Conservation (phyloP, 2,888 invertebrate species). For the Physocephala rufipes region DNA sequence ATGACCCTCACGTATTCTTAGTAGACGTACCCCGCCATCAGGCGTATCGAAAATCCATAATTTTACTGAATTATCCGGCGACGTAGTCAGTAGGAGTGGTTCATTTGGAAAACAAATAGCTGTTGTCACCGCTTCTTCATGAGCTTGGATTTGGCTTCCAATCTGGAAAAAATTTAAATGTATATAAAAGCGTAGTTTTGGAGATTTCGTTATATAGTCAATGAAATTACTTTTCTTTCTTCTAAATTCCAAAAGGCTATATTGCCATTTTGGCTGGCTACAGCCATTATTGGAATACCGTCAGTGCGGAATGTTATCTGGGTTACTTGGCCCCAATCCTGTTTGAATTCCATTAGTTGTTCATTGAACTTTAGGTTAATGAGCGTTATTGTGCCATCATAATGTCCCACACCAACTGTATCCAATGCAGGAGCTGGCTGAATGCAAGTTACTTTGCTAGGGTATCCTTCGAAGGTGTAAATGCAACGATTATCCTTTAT, state of each 20-base stretch:
- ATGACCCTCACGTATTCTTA: constrained; percentile 85
- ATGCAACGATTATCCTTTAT: constrained; percentile 79
- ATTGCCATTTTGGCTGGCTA: constrained; percentile 83
- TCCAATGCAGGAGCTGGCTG: constrained; percentile 93
- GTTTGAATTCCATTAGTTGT: constrained; percentile 82
- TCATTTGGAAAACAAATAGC: constrained; percentile 86
- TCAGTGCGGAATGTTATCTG: constrained; percentile 88
- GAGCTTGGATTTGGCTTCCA: constrained; percentile 84
- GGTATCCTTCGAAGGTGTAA: constrained; percentile 72
- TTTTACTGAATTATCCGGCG: constrained; percentile 93
- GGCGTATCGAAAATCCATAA: constrained; percentile 91
- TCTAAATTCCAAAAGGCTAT: constrained; percentile 95
- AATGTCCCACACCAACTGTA: constrained; percentile 88
- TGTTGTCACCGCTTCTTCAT: constrained; percentile 79
- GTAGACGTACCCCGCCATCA: constrained; percentile 86
- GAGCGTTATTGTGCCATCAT: constrained; percentile 82
- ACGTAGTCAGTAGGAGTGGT: constrained; percentile 89
- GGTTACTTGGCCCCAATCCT: constrained; percentile 92
- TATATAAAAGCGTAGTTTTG: too few species aligned
- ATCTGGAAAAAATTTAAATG: constrained; percentile 63
- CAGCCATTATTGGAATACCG: constrained; percentile 85
- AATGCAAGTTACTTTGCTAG: constrained; percentile 74
- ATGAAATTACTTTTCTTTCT: constrained; percentile 69
- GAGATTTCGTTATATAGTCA: background rate
- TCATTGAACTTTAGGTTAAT: constrained; percentile 89